phyloP scores from a whole-genome alignment of 2,797 vertebrate species.

The Scolopax rusticola region DNA sequence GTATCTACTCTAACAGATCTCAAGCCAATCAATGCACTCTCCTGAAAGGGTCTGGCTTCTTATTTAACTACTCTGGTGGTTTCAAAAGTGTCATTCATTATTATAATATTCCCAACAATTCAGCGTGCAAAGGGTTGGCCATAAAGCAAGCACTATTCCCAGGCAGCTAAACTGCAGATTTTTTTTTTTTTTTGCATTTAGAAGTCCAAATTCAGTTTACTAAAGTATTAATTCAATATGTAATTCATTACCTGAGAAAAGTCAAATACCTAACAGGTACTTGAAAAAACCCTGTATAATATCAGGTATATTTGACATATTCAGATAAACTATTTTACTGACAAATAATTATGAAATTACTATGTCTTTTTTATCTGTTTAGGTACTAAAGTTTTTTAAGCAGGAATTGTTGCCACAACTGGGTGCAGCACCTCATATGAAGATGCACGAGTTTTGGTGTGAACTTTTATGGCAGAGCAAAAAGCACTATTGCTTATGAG shows the following conservation, averaged over 20 bases:
- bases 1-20: neutral
- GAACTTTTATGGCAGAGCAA: neutral
- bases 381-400: neutral
- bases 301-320: neutral
- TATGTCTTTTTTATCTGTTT: neutral
- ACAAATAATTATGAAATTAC: neutral
- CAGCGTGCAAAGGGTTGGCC: neutral
- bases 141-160: neutral
- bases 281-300: neutral
- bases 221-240: neutral
- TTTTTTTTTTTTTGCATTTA: neutral
- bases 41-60: neutral
- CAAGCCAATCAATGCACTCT: neutral
- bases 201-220: neutral
- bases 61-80: neutral
- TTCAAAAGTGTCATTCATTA: neutral
- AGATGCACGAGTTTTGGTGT: neutral
- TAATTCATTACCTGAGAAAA: neutral
- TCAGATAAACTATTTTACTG: neutral
- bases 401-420: neutral
- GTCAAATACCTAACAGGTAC: neutral
- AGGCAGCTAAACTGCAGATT: neutral
- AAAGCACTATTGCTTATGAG: neutral
- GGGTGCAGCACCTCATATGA: neutral
- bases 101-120: neutral